Conservation (phyloP, 1,140 invertebrate species). For the Leucophenga varia region DNA sequence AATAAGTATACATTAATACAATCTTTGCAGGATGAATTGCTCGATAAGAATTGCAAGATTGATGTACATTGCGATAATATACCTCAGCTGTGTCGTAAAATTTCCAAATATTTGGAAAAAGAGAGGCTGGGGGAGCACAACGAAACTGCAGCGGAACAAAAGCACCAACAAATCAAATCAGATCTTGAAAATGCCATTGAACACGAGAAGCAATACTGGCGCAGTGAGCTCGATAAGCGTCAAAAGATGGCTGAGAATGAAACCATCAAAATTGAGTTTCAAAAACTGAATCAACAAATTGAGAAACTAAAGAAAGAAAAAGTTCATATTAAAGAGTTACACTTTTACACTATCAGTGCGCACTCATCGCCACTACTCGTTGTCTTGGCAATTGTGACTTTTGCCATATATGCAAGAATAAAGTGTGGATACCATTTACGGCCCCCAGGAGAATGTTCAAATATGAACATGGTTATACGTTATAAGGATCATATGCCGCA, state of each 20-base stretch:
- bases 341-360: too few species aligned
- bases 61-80: conserved; percentile 47
- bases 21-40: conserved; percentile 50
- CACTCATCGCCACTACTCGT: too few species aligned
- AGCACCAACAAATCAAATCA: conserved; percentile 54
- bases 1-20: conserved; percentile 50
- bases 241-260: conserved; percentile 60
- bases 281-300: conserved; percentile 60
- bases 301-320: too few species aligned
- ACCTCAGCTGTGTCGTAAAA: conserved; percentile 45
- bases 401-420: too few species aligned
- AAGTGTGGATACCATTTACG: too few species aligned
- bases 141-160: conserved; percentile 39
- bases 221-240: conserved; percentile 58
- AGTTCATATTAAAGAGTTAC: too few species aligned
- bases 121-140: conserved; percentile 37
- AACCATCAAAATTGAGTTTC: conserved; percentile 58
- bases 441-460: too few species aligned
- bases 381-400: too few species aligned
- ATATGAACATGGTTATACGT: too few species aligned
- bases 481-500: too few species aligned
- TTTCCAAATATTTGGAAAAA: conserved; percentile 48
- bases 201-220: conserved; percentile 55
- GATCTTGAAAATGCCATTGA: conserved; percentile 52
- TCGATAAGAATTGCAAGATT: conserved; percentile 53